Percentiles rank a stretch among this genome's conserved stretches.
Evolutionary conservation across 2,888 invertebrate species (phyloP).

Genomic region (Nomada hirtipes): DNA sequence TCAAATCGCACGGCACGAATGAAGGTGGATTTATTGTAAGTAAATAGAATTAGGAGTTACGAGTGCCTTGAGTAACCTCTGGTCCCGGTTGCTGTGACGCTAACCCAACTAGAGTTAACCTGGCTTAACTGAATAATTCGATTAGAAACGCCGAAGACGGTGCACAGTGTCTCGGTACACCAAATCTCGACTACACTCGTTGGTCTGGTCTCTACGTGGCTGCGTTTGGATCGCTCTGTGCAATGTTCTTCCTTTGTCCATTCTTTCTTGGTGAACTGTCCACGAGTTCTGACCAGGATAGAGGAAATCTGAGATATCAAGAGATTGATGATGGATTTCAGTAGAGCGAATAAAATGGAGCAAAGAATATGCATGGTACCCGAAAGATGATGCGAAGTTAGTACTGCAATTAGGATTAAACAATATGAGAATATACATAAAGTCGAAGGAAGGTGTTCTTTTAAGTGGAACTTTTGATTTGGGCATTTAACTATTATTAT

Average conservation of each 20-base stretch:
- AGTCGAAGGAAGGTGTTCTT: no score
- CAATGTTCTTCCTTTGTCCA: constrained; percentile 32
- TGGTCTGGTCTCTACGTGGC: constrained; percentile 35
- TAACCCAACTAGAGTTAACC: constrained; percentile 71
- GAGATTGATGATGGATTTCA: not conserved
- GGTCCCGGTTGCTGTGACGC: constrained; percentile 63
- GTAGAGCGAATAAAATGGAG: no score
- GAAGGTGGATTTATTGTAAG: constrained; percentile 75
- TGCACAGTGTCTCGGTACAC: constrained; percentile 20
- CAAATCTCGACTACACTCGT: constrained; percentile 35
- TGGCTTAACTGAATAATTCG: constrained; percentile 76
- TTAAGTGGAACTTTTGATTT: no score
- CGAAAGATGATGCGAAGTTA: no score
- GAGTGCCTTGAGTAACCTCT: constrained; percentile 74
- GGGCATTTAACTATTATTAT: no score
- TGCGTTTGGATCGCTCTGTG: constrained; percentile 12
- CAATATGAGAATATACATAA: no score
- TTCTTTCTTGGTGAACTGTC: constrained; percentile 34
- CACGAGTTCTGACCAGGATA: constrained; percentile 20
- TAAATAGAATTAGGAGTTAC: constrained; percentile 77
- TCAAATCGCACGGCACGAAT: constrained; percentile 55
- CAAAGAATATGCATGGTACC: no score
- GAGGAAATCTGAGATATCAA: no score
- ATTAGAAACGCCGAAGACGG: constrained; percentile 69
- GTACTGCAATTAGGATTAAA: no score